Evolutionary conservation across 2,888 invertebrate genomes (phyloP).

Genomic region (Xestia rhomboidea): DNA sequence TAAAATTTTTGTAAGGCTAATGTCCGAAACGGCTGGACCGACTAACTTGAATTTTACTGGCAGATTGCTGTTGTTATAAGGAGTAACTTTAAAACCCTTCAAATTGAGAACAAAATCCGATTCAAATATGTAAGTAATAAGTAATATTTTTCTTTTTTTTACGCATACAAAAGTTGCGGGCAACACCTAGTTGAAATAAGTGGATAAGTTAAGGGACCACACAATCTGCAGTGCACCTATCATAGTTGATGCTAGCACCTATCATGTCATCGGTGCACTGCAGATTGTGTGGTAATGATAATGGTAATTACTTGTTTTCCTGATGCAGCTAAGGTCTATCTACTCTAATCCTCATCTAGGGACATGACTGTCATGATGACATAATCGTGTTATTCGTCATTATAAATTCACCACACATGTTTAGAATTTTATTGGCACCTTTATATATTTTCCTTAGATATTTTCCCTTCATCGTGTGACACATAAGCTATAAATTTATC

Average conservation of each 20-base stretch:
- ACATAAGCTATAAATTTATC: neutral
- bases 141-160: no score
- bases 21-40: no score
- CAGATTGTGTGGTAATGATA: no score
- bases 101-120: no score
- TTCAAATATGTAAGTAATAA: no score
- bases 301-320: neutral
- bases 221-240: neutral
- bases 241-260: neutral
- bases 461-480: slow-evolving; percentile 11
- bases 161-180: no score
- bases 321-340: neutral
- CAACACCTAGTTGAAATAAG: no score
- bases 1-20: no score
- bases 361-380: slow-evolving; percentile 16
- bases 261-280: no score
- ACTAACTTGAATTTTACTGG: no score
- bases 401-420: slow-evolving; percentile 1
- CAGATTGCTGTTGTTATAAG: no score
- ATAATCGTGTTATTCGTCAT: neutral
- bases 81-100: no score
- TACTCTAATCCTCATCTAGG: neutral
- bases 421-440: slow-evolving; percentile 8
- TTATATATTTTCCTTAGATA: slow-evolving; percentile 5
- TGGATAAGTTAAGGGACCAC: neutral